These are phyloP conservation scores for Myrmecophaga tridactyla DNA, from an alignment of 2,113 vertebrate species.

Conservation along the genomic window DNA sequence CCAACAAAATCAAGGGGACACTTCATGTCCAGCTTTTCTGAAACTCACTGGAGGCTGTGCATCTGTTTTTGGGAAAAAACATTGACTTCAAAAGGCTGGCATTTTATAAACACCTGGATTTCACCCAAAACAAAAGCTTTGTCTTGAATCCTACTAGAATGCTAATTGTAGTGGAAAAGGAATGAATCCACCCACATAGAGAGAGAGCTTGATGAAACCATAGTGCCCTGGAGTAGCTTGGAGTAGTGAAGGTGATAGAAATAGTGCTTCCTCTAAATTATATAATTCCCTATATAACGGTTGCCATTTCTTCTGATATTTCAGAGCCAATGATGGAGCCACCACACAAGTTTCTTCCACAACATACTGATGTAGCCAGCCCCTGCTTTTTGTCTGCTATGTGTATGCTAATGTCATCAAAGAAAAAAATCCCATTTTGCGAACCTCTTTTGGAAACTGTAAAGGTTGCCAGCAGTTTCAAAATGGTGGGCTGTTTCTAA, in stretches of 20 bases:
- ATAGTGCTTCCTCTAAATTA: background rate
- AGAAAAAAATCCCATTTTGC: background rate
- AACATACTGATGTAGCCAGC: background rate
- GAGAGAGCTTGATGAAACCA: background rate
- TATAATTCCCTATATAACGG: background rate
- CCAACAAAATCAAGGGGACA: background rate
- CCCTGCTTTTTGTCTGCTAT: background rate
- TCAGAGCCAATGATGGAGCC: background rate
- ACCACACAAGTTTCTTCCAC: background rate
- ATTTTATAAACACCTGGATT: background rate
- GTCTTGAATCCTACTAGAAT: background rate
- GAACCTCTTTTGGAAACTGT: constrained; percentile 12
- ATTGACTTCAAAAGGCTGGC: background rate
- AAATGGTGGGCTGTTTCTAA: background rate
- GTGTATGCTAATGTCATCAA: background rate
- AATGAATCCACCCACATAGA: background rate
- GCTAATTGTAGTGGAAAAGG: background rate
- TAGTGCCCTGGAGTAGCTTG: no score
- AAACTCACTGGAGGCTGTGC: background rate
- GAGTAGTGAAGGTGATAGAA: background rate
- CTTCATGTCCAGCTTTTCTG: background rate
- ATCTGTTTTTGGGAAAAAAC: background rate
- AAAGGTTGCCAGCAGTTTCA: constrained; percentile 25
- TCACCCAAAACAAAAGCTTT: background rate
- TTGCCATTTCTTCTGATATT: background rate